Evolutionary conservation across 1,140 invertebrate species (phyloP).

Genomic region (Drosophila arawakana): DNA sequence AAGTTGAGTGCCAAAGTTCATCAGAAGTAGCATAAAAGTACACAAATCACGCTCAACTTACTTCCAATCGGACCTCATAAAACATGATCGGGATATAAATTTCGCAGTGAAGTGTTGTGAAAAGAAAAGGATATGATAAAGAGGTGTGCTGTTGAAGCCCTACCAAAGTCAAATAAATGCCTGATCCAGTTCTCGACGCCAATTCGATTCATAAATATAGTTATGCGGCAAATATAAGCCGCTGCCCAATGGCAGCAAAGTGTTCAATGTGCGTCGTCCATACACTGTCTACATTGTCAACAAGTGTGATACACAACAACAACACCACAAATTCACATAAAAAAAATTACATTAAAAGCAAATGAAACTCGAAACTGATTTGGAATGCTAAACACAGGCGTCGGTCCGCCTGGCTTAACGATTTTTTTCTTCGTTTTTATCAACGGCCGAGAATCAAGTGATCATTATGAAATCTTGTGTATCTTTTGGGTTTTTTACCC

Average conservation of each 20-base stretch:
- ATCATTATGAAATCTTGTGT: constrained; percentile 40
- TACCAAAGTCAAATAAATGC: constrained; percentile 1
- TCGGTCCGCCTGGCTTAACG: constrained; percentile 48
- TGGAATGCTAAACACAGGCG: constrained; percentile 67
- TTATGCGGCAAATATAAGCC: constrained; percentile 37
- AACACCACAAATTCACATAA: constrained; percentile 32
- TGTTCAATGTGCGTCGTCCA: constrained; percentile 52
- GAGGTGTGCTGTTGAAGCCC: neutral
- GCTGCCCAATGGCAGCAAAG: constrained; percentile 40
- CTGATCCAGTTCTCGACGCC: constrained; percentile 16
- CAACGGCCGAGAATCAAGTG: constrained; percentile 46
- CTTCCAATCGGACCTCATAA: neutral
- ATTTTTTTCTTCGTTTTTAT: constrained; percentile 54
- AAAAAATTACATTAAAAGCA: constrained; percentile 58
- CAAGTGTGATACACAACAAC: constrained; percentile 41
- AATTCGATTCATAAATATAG: constrained; percentile 12
- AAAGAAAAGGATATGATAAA: constrained; percentile 34
- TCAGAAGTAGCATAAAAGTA: constrained; percentile 16
- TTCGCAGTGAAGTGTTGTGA: constrained; percentile 14
- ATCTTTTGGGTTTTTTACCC: constrained; percentile 10
- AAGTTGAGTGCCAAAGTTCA: constrained; percentile 49
- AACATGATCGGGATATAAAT: constrained; percentile 21
- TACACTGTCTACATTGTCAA: constrained; percentile 61
- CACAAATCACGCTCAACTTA: neutral
- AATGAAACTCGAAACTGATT: constrained; percentile 73